These are phyloP conservation scores for Stenodera caucasica DNA, from an alignment of 2,888 invertebrate genomes.

Conservation along the genomic window DNA sequence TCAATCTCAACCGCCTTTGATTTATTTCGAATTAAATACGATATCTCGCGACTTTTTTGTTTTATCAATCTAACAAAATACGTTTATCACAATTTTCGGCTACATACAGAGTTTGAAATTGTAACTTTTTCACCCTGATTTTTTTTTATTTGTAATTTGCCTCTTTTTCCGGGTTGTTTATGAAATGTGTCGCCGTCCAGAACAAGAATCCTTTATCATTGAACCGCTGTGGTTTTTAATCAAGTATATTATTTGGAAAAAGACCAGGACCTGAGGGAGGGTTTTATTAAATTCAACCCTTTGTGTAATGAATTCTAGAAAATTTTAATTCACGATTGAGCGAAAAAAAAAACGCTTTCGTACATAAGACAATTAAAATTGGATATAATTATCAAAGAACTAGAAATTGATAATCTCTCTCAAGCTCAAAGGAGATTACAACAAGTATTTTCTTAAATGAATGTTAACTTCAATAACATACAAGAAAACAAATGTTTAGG, in stretches of 20 bases:
- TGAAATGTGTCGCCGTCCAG: not conserved
- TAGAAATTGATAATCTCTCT: no score
- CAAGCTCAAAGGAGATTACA: no score
- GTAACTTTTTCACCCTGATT: no score
- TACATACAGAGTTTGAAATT: no score
- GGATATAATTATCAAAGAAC: no score
- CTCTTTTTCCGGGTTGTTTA: no score
- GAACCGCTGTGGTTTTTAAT: not conserved
- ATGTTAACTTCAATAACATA: not conserved
- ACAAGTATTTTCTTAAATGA: no score
- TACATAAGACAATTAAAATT: not conserved
- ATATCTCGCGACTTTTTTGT: no score
- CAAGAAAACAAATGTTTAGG: not conserved
- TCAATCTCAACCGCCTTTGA: no score
- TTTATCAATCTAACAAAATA: no score
- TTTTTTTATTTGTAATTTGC: no score
- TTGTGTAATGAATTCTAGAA: not conserved
- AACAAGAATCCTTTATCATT: not conserved
- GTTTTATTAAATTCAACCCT: not conserved
- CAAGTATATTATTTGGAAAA: not conserved
- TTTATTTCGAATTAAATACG: not conserved
- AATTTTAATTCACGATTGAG: not conserved
- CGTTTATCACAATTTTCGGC: no score
- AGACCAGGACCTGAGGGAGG: not conserved
- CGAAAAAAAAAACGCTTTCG: not conserved